These are phyloP conservation scores for Ostrea denselamellosa DNA, from an alignment of 1,140 invertebrate genomes.

Conservation along the genomic window DNA sequence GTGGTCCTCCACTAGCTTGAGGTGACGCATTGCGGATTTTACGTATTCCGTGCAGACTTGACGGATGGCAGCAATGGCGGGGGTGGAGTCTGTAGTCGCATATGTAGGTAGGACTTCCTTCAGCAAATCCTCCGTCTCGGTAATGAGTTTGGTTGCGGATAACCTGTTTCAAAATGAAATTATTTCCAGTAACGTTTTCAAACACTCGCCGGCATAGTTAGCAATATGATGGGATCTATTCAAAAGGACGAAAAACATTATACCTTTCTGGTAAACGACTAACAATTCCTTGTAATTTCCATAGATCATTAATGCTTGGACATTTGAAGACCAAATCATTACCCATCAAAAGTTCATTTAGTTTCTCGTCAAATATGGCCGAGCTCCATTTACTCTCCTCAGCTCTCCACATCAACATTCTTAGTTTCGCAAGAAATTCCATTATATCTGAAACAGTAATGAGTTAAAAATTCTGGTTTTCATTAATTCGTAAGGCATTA, in stretches of 20 bases:
- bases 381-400: neutral
- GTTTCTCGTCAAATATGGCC: neutral
- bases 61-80: neutral
- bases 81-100: neutral
- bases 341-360: neutral
- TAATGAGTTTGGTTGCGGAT: neutral
- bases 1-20: neutral
- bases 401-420: neutral
- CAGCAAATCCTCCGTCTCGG: neutral
- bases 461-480: no score
- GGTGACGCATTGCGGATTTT: neutral
- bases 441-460: no score
- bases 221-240: no score
- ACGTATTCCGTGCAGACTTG: neutral
- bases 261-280: neutral
- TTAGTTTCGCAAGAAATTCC: neutral
- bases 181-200: no score
- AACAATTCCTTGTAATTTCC: neutral
- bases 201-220: no score
- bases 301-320: neutral
- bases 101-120: neutral
- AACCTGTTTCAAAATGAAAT: no score
- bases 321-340: neutral
- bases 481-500: no score
- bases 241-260: no score